phyloP scores from a whole-genome alignment of 2,797 vertebrate species.

The Fringilla coelebs region DNA sequence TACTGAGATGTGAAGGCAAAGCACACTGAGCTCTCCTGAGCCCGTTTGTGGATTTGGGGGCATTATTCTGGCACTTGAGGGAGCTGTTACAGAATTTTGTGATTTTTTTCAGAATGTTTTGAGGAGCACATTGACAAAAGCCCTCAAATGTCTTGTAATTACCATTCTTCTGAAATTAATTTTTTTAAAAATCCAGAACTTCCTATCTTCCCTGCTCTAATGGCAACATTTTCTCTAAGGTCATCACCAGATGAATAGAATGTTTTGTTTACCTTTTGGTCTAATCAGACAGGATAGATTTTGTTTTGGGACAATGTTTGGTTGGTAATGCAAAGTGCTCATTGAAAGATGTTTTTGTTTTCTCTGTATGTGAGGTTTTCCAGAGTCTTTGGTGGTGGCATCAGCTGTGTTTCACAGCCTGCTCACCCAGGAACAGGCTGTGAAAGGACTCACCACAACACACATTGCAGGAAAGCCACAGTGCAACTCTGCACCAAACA shows the following conservation, averaged over 20 bases:
- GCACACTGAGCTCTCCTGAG: not conserved
- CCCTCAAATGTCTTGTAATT: not conserved
- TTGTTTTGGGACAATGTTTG: conserved; percentile 26
- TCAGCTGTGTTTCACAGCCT: not conserved
- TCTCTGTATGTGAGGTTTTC: not conserved
- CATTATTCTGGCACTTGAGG: not conserved
- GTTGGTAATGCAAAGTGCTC: not conserved
- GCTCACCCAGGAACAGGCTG: not conserved
- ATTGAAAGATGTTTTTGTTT: not conserved
- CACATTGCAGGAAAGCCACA: not conserved
- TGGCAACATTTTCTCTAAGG: not conserved
- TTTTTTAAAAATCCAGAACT: not conserved
- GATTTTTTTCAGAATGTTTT: not conserved
- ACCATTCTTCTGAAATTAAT: not conserved
- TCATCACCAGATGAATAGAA: not conserved
- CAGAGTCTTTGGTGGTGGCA: not conserved
- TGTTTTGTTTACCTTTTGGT: conserved; percentile 2
- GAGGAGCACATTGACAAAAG: not conserved
- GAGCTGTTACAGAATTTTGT: not conserved
- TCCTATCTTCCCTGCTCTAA: not conserved
- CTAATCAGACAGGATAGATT: conserved; percentile 14
- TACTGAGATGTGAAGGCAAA: not conserved
- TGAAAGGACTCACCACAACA: not conserved
- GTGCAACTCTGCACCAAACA: not conserved
- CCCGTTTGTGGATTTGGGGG: not conserved